phyloP scores from a whole-genome alignment of 2,113 vertebrate species.

The Calonectris borealis region DNA sequence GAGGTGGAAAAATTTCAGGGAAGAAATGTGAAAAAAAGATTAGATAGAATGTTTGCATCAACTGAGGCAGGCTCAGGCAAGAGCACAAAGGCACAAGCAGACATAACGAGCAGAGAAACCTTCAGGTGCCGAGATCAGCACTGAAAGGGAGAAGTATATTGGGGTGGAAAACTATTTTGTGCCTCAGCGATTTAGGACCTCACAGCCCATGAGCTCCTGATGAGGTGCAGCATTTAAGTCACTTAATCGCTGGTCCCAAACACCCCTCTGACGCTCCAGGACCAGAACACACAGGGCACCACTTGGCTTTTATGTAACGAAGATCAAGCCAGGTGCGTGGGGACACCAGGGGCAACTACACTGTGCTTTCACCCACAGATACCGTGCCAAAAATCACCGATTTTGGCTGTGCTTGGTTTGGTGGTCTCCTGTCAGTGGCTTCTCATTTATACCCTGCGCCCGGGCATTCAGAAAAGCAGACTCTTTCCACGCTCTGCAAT shows the following conservation, averaged over 20 bases:
- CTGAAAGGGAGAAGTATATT: neutral
- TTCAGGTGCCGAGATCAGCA: neutral
- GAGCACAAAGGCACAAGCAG: neutral
- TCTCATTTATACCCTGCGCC: fast-evolving
- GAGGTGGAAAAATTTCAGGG: neutral
- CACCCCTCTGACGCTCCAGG: neutral
- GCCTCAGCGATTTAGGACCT: neutral
- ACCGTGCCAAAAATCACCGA: fast-evolving
- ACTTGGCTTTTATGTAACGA: neutral
- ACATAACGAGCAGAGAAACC: fast-evolving
- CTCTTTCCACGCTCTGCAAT: neutral
- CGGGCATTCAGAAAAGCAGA: neutral
- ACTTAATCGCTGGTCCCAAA: neutral
- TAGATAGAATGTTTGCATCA: neutral
- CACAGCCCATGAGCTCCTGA: neutral
- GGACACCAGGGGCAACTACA: neutral
- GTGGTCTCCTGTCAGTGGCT: neutral
- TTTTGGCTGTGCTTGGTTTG: neutral
- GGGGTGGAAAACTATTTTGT: neutral
- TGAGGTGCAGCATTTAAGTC: neutral
- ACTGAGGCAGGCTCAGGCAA: neutral
- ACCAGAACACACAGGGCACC: neutral
- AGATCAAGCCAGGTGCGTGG: neutral
- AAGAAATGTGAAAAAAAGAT: neutral
- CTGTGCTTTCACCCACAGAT: neutral